These are phyloP conservation scores for Pteromalus puparum DNA, from an alignment of 1,140 invertebrate genomes.

Conservation along the genomic window DNA sequence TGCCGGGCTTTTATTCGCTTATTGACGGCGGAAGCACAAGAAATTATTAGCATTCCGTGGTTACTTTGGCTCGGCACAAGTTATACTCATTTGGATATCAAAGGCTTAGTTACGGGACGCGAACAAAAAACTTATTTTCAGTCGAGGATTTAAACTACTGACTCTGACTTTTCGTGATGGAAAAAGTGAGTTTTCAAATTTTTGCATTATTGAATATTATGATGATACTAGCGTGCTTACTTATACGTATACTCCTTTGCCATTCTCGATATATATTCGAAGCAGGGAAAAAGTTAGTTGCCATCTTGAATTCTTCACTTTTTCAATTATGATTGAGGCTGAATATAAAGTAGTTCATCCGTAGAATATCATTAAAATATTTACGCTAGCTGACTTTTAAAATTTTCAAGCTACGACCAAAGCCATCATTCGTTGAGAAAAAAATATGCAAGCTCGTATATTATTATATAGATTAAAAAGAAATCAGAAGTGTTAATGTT, in stretches of 20 bases:
- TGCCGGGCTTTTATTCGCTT: not conserved
- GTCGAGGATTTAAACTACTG: not conserved
- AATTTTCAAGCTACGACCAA: not conserved
- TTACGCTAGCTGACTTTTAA: not conserved
- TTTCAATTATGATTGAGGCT: not conserved
- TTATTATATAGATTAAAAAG: too few relatives aligned
- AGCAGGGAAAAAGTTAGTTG: not conserved
- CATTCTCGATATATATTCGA: not conserved
- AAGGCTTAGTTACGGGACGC: not conserved
- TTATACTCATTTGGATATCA: slow-evolving; percentile 5
- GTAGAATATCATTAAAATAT: not conserved
- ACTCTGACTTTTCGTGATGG: not conserved
- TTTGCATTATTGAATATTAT: not conserved
- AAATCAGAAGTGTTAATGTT: not conserved
- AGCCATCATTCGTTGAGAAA: too few relatives aligned
- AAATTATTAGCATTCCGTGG: not conserved
- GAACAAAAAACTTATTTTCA: not conserved
- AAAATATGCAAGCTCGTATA: too few relatives aligned
- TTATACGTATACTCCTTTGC: not conserved
- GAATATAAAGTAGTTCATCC: not conserved
- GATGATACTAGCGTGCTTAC: not conserved
- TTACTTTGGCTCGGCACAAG: not conserved
- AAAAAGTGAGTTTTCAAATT: not conserved
- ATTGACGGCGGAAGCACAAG: not conserved
- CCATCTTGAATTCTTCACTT: not conserved